Evolutionary conservation across 1,140 invertebrate species (phyloP).

Genomic region (Bradysia coprophila): DNA sequence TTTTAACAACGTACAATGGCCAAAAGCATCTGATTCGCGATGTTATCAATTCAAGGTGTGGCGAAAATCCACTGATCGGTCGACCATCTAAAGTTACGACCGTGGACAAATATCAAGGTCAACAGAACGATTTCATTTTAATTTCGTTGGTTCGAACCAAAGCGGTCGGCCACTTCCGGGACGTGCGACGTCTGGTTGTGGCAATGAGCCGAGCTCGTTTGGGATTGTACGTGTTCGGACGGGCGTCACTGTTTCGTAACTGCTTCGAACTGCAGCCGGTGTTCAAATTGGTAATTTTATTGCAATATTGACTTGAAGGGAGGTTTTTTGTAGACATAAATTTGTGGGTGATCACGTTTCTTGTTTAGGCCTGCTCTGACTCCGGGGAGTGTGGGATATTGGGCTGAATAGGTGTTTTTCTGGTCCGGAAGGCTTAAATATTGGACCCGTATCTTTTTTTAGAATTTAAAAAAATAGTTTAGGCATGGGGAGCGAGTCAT

Average conservation of each 20-base stretch:
- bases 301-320: conserved; percentile 3
- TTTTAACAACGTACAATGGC: conserved; percentile 98
- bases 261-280: conserved; percentile 93
- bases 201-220: conserved; percentile 96
- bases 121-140: conserved; percentile 97
- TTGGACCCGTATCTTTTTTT: too few relatives aligned
- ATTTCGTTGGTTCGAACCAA: conserved; percentile 90
- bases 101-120: conserved; percentile 98
- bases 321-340: not conserved
- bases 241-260: conserved; percentile 83
- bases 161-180: conserved; percentile 90
- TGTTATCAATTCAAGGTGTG: conserved; percentile 87
- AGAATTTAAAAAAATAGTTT: too few relatives aligned
- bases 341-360: not conserved
- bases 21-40: conserved; percentile 96
- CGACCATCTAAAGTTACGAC: conserved; percentile 87
- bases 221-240: conserved; percentile 90
- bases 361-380: too few relatives aligned
- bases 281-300: conserved; percentile 75
- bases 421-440: too few relatives aligned
- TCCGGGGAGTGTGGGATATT: too few relatives aligned
- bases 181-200: conserved; percentile 90
- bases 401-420: too few relatives aligned
- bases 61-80: conserved; percentile 92
- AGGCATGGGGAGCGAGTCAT: too few relatives aligned